Conservation (phyloP, 2,797 vertebrate species). For the Esox masquinongy region DNA sequence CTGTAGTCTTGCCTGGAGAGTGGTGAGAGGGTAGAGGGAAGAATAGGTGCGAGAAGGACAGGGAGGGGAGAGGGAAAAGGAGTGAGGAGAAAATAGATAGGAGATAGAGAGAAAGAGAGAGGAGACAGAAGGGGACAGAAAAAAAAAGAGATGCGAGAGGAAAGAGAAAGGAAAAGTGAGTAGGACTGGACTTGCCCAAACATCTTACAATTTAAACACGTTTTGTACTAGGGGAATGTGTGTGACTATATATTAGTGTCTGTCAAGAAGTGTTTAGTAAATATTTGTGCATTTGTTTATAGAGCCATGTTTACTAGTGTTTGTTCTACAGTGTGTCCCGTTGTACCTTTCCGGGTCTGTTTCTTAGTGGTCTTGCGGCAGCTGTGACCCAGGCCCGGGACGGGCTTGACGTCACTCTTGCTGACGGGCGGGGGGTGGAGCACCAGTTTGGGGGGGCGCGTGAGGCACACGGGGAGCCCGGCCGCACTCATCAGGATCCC, state of each 20-base stretch:
- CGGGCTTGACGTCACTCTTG: slow-evolving; percentile 92
- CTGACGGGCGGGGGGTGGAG: slow-evolving; percentile 90
- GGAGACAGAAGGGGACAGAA: not conserved
- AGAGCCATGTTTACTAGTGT: not conserved
- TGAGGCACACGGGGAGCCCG: slow-evolving; percentile 92
- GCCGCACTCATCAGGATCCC: slow-evolving; percentile 96
- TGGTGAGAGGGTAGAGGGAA: not conserved
- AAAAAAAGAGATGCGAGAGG: not conserved
- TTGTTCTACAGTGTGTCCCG: not conserved
- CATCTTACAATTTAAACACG: not conserved
- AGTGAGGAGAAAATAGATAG: not conserved
- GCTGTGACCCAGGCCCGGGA: slow-evolving; percentile 87
- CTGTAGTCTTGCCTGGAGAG: slow-evolving; percentile 85
- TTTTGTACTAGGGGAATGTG: not conserved
- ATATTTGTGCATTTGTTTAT: not conserved
- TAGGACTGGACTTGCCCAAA: not conserved
- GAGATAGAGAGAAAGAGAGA: not conserved
- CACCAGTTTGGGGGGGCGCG: slow-evolving; percentile 89
- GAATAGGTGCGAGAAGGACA: too few relatives aligned
- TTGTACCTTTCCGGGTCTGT: slow-evolving; percentile 87
- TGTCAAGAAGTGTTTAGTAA: not conserved
- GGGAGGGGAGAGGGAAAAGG: not conserved
- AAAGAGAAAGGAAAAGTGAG: not conserved
- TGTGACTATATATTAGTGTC: not conserved
- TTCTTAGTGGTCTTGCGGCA: slow-evolving; percentile 95